phyloP scores from a whole-genome alignment of 2,888 invertebrate species.

The Yponomeuta sedellus region DNA sequence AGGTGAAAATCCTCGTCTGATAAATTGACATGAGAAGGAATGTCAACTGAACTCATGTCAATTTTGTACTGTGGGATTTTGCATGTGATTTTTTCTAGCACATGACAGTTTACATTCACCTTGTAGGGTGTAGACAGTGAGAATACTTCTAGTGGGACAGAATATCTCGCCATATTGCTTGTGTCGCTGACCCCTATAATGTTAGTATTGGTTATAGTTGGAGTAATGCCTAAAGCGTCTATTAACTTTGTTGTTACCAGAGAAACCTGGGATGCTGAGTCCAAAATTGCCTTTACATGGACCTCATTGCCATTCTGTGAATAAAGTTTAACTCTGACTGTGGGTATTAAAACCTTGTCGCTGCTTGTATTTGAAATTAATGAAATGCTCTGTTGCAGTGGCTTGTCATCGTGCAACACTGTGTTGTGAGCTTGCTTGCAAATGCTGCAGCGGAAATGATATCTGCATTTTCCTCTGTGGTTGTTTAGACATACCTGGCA shows the following conservation, averaged over 20 bases:
- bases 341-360: constrained; percentile 15
- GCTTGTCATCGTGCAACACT: constrained; percentile 17
- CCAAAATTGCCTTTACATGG: background rate
- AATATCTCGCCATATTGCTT: background rate
- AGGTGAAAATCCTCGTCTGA: background rate
- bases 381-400: constrained; percentile 12
- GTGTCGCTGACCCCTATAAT: background rate
- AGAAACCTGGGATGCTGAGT: background rate
- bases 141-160: background rate
- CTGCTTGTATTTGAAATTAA: constrained; percentile 17
- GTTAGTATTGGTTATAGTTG: background rate
- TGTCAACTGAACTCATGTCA: background rate
- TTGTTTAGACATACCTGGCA: constrained; percentile 19
- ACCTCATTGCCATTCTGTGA: background rate
- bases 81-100: background rate
- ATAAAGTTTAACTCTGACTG: constrained; percentile 2
- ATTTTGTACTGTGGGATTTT: constrained; percentile 1
- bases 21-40: background rate
- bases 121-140: background rate
- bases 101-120: background rate
- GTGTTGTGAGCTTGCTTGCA: constrained; percentile 21
- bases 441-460: constrained; percentile 19
- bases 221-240: background rate
- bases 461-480: constrained; percentile 20
- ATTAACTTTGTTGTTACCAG: background rate